phyloP scores from a whole-genome alignment of 2,113 vertebrate genomes.

The Podarcis muralis region DNA sequence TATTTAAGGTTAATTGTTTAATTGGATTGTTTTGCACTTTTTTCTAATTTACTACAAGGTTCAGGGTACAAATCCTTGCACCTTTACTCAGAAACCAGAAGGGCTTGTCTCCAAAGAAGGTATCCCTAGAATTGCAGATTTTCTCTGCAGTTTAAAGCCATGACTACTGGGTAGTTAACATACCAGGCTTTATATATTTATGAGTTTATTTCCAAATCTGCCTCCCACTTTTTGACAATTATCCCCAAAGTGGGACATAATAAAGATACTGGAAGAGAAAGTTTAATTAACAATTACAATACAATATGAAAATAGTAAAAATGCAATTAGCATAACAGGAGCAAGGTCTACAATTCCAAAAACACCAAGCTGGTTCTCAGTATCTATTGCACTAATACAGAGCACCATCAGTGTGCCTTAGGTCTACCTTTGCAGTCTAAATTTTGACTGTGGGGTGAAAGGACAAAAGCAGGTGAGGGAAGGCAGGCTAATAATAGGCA shows the following conservation, averaged over 20 bases:
- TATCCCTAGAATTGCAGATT: background rate
- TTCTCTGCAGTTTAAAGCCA: background rate
- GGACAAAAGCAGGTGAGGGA: background rate
- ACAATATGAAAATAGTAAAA: background rate
- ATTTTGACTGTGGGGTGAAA: background rate
- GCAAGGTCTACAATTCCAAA: too few relatives aligned
- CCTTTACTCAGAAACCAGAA: background rate
- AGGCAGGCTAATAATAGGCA: too few relatives aligned
- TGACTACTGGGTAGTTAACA: background rate
- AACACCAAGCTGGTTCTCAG: too few relatives aligned
- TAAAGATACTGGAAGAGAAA: background rate
- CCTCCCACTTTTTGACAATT: too few relatives aligned
- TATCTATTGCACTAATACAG: too few relatives aligned
- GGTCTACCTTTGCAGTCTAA: too few relatives aligned
- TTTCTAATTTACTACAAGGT: background rate
- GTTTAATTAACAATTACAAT: background rate
- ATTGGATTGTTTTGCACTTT: background rate
- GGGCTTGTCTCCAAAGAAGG: background rate
- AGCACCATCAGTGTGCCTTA: too few relatives aligned
- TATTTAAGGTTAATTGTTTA: constrained; percentile 7
- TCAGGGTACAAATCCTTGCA: background rate
- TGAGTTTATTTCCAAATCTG: too few relatives aligned
- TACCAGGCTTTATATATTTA: background rate
- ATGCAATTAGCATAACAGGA: background rate
- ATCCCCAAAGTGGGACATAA: background rate